Evolutionary conservation across 2,888 invertebrate genomes (phyloP).

Genomic region (Acholoe squamosa): DNA sequence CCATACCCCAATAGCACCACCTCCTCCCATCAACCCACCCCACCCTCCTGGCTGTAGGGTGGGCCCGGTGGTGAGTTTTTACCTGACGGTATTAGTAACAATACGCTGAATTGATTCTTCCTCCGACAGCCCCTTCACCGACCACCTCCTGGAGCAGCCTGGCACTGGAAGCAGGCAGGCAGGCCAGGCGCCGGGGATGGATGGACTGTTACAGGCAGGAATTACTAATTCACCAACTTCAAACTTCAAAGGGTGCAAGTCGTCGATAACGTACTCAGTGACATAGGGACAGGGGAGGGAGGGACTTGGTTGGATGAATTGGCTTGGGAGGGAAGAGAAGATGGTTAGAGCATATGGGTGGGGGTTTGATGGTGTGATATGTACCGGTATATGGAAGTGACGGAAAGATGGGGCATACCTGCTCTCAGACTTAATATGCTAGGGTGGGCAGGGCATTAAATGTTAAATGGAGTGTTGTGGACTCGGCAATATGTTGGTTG

Average conservation of each 20-base stretch:
- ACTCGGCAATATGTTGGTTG: too few relatives aligned
- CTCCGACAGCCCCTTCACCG: neutral
- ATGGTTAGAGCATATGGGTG: neutral
- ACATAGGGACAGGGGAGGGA: neutral
- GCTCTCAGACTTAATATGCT: too few relatives aligned
- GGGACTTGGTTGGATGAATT: neutral
- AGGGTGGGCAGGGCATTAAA: too few relatives aligned
- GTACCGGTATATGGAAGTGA: neutral
- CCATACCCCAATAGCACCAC: too few relatives aligned
- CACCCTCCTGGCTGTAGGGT: neutral
- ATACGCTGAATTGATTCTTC: neutral
- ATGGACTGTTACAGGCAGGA: neutral
- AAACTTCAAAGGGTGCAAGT: neutral
- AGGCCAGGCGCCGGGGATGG: neutral
- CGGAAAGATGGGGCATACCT: too few relatives aligned
- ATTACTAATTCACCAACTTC: constrained; percentile 26
- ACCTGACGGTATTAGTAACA: constrained; percentile 16
- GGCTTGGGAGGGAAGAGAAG: neutral
- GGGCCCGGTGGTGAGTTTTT: neutral
- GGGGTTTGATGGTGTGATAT: neutral
- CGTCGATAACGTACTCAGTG: constrained; percentile 26
- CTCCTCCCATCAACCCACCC: neutral
- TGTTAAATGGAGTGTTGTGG: too few relatives aligned
- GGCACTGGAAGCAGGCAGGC: neutral
- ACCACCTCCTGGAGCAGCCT: neutral